A percentile compares a stretch with the other conserved stretches of the same genome.
Evolutionary conservation across 2,797 vertebrate species (phyloP).

Genomic region (Gobio occitaniae): DNA sequence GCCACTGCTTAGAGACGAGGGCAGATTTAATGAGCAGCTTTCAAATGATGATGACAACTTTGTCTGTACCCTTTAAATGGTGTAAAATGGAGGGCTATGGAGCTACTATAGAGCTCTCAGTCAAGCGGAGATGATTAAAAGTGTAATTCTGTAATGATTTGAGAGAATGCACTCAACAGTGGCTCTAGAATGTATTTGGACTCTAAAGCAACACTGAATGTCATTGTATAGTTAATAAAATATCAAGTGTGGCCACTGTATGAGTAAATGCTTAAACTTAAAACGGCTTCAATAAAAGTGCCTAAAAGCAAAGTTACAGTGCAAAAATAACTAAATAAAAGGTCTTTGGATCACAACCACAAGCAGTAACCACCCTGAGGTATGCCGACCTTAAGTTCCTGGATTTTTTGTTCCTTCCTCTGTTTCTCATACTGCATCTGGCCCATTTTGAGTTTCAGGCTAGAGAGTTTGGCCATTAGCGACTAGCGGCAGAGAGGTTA

Average conservation of each 20-base stretch:
- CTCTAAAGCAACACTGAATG: background rate
- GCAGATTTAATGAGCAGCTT: conserved; percentile 54
- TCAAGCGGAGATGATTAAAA: background rate
- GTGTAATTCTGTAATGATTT: background rate
- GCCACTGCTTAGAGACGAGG: conserved; percentile 43
- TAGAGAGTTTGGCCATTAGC: conserved; percentile 99
- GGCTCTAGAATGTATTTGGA: background rate
- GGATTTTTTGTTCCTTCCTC: conserved; percentile 92
- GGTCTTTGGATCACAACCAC: conserved; percentile 65
- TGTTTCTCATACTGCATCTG: conserved; percentile 99
- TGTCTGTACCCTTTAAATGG: conserved; percentile 45
- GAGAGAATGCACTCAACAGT: background rate
- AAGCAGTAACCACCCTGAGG: conserved; percentile 65
- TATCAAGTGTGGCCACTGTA: background rate
- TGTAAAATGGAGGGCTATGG: background rate
- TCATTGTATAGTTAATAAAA: too few species aligned
- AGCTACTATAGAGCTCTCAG: background rate
- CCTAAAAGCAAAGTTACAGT: background rate
- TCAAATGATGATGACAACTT: conserved; percentile 43
- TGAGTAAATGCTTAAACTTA: background rate
- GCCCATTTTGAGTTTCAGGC: conserved; percentile 99
- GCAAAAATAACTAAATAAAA: conserved; percentile 68
- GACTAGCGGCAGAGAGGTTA: conserved; percentile 86
- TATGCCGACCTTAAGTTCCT: conserved; percentile 90
- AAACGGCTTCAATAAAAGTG: background rate